phyloP scores from a whole-genome alignment of 35 echinoderm and acorn worm genomes.

The Eucidaris tribuloides region DNA sequence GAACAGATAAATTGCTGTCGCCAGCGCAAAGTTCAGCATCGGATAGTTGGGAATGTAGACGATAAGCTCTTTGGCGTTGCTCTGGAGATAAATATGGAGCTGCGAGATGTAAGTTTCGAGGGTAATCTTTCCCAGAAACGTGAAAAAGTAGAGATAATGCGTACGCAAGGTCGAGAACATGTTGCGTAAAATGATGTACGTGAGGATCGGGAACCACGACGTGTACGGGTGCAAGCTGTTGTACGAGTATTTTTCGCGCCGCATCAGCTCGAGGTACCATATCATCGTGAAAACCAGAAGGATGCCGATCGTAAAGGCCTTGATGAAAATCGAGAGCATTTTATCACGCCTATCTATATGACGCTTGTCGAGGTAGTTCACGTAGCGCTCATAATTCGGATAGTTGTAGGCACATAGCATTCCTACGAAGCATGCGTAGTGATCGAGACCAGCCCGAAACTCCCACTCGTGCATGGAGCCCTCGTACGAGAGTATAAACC shows the following conservation, averaged over 20 bases:
- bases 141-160: constrained; percentile 52
- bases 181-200: constrained; percentile 66
- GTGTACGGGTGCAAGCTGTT: constrained; percentile 62
- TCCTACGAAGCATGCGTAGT: constrained; percentile 64
- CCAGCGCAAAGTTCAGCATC: constrained; percentile 60
- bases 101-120: constrained; percentile 80
- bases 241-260: constrained; percentile 43
- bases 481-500: constrained; percentile 45
- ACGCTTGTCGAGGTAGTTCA: constrained; percentile 69
- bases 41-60: constrained; percentile 71
- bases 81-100: constrained; percentile 72
- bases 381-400: constrained; percentile 54
- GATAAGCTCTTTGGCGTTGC: constrained; percentile 40
- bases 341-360: constrained; percentile 44
- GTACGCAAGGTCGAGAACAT: constrained; percentile 45
- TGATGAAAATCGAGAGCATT: constrained; percentile 22
- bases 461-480: constrained; percentile 69
- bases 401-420: constrained; percentile 84
- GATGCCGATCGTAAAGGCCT: constrained; percentile 30
- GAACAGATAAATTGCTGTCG: constrained; percentile 54
- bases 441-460: constrained; percentile 63
- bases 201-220: constrained; percentile 64
- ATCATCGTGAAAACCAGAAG: constrained; percentile 10
- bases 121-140: constrained; percentile 71
- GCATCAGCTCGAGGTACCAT: constrained; percentile 56